A percentile compares a stretch with the other conserved stretches of the same genome.
phyloP scores from a whole-genome alignment of 2,888 invertebrate genomes.

The Drosophila maculinotata region DNA sequence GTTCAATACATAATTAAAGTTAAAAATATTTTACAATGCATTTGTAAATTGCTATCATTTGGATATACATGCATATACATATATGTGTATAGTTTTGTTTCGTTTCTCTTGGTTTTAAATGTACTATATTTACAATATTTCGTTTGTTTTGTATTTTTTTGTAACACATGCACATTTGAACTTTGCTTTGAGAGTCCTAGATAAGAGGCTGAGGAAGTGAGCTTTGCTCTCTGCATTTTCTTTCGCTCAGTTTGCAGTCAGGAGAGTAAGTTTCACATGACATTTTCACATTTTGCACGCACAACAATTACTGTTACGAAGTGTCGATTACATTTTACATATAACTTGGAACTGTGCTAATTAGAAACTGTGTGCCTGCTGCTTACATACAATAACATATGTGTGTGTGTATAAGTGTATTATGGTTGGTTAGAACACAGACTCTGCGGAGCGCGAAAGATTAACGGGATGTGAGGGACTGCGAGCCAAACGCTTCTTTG shows the following conservation, averaged over 20 bases:
- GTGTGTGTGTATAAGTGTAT: constrained; percentile 21
- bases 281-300: constrained; percentile 43
- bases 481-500: constrained; percentile 97
- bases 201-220: constrained; percentile 30
- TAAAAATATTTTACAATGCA: constrained; percentile 52
- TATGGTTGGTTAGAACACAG: constrained; percentile 90
- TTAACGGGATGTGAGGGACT: constrained; percentile 99
- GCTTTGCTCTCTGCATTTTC: constrained; percentile 34
- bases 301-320: constrained; percentile 31
- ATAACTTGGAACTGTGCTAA: constrained; percentile 59
- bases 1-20: constrained; percentile 36
- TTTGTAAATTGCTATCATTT: constrained; percentile 46
- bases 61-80: constrained; percentile 24
- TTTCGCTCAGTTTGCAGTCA: background rate
- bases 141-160: constrained; percentile 11
- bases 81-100: constrained; percentile 22
- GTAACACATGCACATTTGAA: constrained; percentile 50
- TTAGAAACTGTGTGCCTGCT: constrained; percentile 36
- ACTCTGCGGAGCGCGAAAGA: constrained; percentile 97
- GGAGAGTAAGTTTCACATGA: constrained; percentile 29
- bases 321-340: constrained; percentile 34
- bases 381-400: constrained; percentile 25
- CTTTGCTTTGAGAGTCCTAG: constrained; percentile 51
- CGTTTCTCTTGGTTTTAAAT: constrained; percentile 29
- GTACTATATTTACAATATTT: constrained; percentile 59